Evolutionary conservation across 2,113 vertebrate species (phyloP).

Genomic region (Bubalus kerabau): DNA sequence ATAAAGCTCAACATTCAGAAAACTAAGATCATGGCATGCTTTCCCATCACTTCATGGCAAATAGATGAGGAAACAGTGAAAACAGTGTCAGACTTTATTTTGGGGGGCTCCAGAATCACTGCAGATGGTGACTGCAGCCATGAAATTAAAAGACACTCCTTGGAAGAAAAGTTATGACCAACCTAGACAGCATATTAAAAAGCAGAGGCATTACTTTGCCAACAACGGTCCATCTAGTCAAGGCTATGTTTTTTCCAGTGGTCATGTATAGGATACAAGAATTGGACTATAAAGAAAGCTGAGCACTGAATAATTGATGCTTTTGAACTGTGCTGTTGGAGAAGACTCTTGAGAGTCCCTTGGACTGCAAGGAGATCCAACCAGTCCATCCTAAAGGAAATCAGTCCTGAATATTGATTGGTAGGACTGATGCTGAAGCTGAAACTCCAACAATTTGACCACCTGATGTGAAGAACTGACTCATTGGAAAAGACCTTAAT

Average conservation of each 20-base stretch:
- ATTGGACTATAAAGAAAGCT: not conserved
- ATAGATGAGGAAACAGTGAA: not conserved
- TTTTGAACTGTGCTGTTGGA: not conserved
- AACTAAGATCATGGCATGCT: accelerated
- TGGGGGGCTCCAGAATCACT: not conserved
- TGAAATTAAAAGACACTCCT: not conserved
- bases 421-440: not conserved
- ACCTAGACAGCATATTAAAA: not conserved
- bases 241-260: not conserved
- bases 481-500: not conserved
- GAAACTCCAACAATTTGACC: not conserved
- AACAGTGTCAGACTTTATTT: not conserved
- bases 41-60: not conserved
- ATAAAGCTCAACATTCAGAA: not conserved
- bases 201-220: not conserved
- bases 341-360: not conserved
- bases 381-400: not conserved
- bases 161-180: not conserved
- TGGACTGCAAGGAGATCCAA: not conserved
- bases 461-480: not conserved
- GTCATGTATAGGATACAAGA: not conserved
- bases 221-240: not conserved
- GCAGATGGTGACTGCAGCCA: not conserved
- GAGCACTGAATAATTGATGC: accelerated
- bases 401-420: not conserved